Evolutionary conservation across 2,797 vertebrate species (phyloP), one percentile per base, ranked within the genome.

Genomic region (Cuniculus paca): DNA sequence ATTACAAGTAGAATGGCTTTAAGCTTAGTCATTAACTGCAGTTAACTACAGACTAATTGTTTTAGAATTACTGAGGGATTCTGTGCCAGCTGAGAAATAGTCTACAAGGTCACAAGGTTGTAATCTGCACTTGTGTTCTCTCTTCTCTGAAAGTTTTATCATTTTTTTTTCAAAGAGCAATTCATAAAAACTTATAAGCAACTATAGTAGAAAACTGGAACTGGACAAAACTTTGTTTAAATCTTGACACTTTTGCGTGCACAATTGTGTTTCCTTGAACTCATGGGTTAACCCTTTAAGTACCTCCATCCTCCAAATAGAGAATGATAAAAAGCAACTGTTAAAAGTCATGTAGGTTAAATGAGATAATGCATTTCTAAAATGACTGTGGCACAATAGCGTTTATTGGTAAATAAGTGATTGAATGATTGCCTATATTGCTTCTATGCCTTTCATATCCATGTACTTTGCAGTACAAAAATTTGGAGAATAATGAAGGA

Each of bases 41-140:
- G 70, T 93, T 97, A 95, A 95, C 65, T 88, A 74, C 42, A 85
- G 95, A 95, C 92, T 94, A 86, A 96, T 95, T 96, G 63, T 95
- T 83, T 95, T 48, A 90, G 83, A 94, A 95, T 91, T 93, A 90
- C 77, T 75, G 54, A 60, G 45, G 56, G 48, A 74, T 79, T 91
- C 50, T 50, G 58, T 20, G 48, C 75, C 56, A 42, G 60, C 13
- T 54, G 60, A 89, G 61, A 91, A 87, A 68, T 45, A 63, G 58
- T 42, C 50, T 75, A 48, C 56, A 88, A 95, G 84, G 81, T 93
- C 77, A 77, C 11, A 28, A 28, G 52, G 61, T 50, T 96, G 45
- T 65, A 88, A 90, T 90, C 36, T 65, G 58, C 17, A 95, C 45
- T 80, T 82, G 9, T 17, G 36, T n/a, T 60, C 19, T 88, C 45